Evolutionary conservation across 2,797 vertebrate genomes (phyloP).

Genomic region (Lepilemur ruficaudatus): DNA sequence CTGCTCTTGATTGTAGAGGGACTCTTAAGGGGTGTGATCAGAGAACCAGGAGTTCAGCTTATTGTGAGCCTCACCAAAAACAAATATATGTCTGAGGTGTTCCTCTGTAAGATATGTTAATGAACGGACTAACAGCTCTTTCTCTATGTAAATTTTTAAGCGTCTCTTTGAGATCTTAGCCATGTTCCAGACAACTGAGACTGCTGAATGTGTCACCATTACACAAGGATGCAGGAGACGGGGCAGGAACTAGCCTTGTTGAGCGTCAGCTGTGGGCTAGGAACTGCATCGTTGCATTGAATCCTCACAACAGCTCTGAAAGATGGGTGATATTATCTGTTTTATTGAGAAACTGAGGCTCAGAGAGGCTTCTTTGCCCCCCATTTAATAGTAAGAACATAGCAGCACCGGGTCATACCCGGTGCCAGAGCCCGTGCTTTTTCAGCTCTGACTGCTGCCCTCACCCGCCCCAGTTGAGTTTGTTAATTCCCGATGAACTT

Average conservation of each 20-base stretch:
- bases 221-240: background rate
- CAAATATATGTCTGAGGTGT: background rate
- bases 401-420: background rate
- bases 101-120: background rate
- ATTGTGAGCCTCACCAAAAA: background rate
- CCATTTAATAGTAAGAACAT: background rate
- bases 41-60: slow-evolving; percentile 10
- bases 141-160: background rate
- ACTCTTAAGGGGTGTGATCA: background rate
- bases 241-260: background rate
- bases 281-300: background rate
- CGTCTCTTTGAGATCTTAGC: background rate
- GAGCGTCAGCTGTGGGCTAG: background rate
- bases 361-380: background rate
- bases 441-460: background rate
- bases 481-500: slow-evolving; percentile 39
- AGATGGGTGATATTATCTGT: background rate
- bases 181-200: background rate
- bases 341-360: slow-evolving; percentile 8
- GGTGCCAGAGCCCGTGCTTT: background rate
- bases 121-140: background rate
- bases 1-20: background rate
- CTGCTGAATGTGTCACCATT: background rate
- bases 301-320: background rate
- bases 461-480: background rate